These are phyloP conservation scores for Budorcas taxicolor DNA, from an alignment of 2,113 vertebrate species.

Conservation along the genomic window DNA sequence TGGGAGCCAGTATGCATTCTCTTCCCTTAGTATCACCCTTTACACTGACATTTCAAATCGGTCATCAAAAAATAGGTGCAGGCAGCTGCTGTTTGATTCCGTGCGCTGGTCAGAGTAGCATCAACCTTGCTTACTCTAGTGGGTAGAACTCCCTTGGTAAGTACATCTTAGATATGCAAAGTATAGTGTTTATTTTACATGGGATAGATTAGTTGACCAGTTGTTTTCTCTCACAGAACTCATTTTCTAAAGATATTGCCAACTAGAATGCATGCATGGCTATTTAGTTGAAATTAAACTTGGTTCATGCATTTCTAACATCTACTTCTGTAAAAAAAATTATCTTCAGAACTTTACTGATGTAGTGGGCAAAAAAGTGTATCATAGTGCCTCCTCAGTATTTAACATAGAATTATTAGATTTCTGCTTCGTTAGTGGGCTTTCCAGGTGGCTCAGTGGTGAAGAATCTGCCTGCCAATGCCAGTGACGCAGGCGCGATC, in stretches of 20 bases:
- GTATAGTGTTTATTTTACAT: not conserved
- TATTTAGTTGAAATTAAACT: not conserved
- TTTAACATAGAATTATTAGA: not conserved
- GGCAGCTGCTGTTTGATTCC: not conserved
- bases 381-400: not conserved
- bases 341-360: not conserved
- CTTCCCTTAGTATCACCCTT: not conserved
- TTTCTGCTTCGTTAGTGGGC: not conserved
- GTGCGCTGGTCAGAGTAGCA: not conserved
- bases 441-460: not conserved
- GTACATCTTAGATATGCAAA: not conserved
- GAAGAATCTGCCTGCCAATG: not conserved
- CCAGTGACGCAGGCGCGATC: fast-evolving
- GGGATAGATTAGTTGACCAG: not conserved
- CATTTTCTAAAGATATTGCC: not conserved
- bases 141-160: not conserved
- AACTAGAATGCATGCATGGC: not conserved
- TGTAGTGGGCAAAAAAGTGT: not conserved
- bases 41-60: not conserved
- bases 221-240: not conserved
- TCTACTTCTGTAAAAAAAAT: not conserved
- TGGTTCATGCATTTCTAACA: not conserved
- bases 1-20: not conserved
- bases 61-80: not conserved
- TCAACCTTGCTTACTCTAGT: not conserved